phyloP scores from a whole-genome alignment of 2,888 invertebrate genomes.

The Drosophila eohydei region DNA sequence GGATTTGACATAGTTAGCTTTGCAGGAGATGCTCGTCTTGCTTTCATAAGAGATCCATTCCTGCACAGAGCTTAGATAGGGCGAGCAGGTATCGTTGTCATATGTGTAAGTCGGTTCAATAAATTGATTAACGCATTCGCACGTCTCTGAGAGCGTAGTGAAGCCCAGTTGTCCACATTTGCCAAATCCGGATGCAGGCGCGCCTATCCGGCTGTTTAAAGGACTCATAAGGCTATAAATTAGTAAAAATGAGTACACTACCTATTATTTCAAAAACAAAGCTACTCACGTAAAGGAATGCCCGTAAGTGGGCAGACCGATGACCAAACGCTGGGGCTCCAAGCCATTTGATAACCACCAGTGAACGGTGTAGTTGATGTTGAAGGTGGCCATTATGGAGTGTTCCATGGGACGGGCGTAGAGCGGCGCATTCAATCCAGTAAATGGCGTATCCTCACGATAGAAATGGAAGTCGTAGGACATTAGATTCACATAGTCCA shows the following conservation, averaged over 20 bases:
- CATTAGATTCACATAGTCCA: conserved; percentile 96
- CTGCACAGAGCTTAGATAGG: conserved; percentile 89
- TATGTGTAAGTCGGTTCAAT: conserved; percentile 86
- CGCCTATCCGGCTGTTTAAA: conserved; percentile 88
- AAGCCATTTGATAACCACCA: conserved; percentile 92
- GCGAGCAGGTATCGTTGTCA: conserved; percentile 90
- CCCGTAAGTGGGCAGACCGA: conserved; percentile 95
- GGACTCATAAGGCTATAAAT: conserved; percentile 88
- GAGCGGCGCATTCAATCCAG: conserved; percentile 93
- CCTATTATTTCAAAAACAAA: background rate
- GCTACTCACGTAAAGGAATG: conserved; percentile 88
- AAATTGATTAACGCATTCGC: conserved; percentile 87
- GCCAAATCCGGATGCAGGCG: conserved; percentile 90
- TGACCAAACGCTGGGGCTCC: conserved; percentile 90
- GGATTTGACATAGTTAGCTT: conserved; percentile 88
- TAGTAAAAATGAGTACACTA: background rate
- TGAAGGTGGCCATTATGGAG: conserved; percentile 89
- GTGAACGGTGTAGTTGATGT: conserved; percentile 92
- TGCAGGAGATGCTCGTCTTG: conserved; percentile 89
- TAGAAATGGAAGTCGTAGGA: conserved; percentile 95
- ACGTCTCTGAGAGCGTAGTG: conserved; percentile 89
- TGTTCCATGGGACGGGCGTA: conserved; percentile 87
- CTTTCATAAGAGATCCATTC: conserved; percentile 95
- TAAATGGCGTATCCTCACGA: conserved; percentile 90
- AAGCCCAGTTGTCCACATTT: conserved; percentile 89